These are phyloP conservation scores for Myrmophylax atrothorax DNA, from an alignment of 2,113 vertebrate species.

Conservation along the genomic window DNA sequence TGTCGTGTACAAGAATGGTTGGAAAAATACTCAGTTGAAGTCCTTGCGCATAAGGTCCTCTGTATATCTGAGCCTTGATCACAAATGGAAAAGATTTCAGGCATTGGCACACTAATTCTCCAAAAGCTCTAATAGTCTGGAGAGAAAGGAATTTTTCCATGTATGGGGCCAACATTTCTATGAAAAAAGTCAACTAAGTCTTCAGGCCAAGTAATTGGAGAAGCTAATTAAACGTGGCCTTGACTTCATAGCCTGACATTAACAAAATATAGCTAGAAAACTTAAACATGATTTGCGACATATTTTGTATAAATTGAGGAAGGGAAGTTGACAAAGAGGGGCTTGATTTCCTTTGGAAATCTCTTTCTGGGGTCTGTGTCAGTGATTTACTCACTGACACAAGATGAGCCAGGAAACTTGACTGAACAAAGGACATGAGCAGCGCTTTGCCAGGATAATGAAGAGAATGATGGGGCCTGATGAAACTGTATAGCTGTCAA, in stretches of 20 bases:
- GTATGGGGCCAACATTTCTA: background rate
- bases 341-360: background rate
- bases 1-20: background rate
- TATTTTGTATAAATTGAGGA: background rate
- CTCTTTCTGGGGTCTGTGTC: background rate
- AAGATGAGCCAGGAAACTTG: background rate
- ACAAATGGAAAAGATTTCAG: background rate
- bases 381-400: background rate
- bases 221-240: background rate
- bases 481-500: background rate
- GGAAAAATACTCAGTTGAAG: background rate
- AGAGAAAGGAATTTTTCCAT: background rate
- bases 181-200: background rate
- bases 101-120: background rate
- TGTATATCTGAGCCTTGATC: background rate
- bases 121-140: background rate
- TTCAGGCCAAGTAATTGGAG: background rate
- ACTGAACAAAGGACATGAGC: background rate
- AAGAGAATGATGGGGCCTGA: background rate
- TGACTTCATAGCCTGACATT: background rate
- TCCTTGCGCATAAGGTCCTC: background rate
- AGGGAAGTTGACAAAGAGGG: background rate
- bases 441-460: accelerated
- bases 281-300: background rate
- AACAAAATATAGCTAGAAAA: background rate